phyloP scores from a whole-genome alignment of 2,113 vertebrate species.

The Callorhinus ursinus region DNA sequence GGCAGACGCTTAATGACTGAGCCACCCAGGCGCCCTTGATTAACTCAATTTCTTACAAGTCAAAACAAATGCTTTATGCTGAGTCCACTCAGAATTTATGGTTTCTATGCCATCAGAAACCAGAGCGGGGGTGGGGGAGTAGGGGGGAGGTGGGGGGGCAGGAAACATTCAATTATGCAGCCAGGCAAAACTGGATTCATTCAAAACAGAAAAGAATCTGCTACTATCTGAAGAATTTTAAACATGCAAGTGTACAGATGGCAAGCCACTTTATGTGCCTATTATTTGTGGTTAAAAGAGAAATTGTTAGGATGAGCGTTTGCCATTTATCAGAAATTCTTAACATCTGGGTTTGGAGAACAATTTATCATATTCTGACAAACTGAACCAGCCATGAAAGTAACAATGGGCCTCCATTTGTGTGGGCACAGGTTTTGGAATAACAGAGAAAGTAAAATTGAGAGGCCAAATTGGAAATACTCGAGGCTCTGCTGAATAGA shows the following conservation, averaged over 20 bases:
- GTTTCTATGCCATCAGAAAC: slow-evolving; percentile 49
- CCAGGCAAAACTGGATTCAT: slow-evolving; percentile 48
- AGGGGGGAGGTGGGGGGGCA: not conserved
- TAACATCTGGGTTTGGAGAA: not conserved
- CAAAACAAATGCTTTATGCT: slow-evolving; percentile 37
- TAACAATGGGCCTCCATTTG: not conserved
- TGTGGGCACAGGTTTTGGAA: slow-evolving; percentile 10
- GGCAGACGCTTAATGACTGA: too few species aligned
- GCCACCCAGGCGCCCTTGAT: not conserved
- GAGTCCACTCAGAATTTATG: slow-evolving; percentile 18
- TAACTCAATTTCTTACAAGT: slow-evolving; percentile 36
- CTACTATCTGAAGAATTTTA: slow-evolving; percentile 69
- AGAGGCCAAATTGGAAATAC: slow-evolving; percentile 10
- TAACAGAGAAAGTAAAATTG: not conserved
- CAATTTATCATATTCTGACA: slow-evolving; percentile 49
- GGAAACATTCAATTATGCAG: slow-evolving; percentile 51
- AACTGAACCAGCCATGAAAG: slow-evolving; percentile 34
- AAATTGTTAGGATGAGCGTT: slow-evolving; percentile 5
- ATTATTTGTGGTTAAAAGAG: slow-evolving; percentile 59
- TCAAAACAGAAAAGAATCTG: slow-evolving; percentile 58
- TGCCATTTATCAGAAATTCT: slow-evolving; percentile 60
- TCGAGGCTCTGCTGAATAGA: not conserved
- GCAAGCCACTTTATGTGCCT: slow-evolving; percentile 32
- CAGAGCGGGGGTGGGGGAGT: not conserved
- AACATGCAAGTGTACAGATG: slow-evolving; percentile 72